Evolutionary conservation across 2,797 vertebrate species (phyloP), one percentile per base, ranked within the genome.

Genomic region (Telmatherina bonti): DNA sequence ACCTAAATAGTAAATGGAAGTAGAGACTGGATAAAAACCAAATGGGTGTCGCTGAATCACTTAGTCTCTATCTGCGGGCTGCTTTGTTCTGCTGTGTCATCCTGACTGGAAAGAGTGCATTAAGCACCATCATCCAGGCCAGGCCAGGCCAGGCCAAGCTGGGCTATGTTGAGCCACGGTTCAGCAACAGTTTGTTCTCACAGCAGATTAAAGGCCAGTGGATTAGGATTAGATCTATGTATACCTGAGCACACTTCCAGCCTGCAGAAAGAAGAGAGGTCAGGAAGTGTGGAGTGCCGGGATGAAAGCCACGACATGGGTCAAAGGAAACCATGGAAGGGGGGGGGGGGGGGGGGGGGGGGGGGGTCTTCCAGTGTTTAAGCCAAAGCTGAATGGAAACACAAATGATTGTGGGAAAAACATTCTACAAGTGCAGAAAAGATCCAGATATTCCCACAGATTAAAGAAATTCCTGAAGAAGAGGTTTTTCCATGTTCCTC

Each of bases 191-290:
- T n/a, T 33, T 79, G 74, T 82, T 84, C 73, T 67, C 78, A 78
- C 72, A 67, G 41, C 70, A 66, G 84, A 90, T 88, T 89, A 86
- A 55, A 64, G 10, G 2, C 51, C 57, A 22, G 18, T 41, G 76
- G 80, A 87, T 88, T 87, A 82, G 74, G 85, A 86, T 89, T 82
- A 26, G 31, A 49, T 64, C 73, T 61, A 67, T 33, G 47, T 53
- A 20, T 54, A 66, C 72, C 74, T 62, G 59, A 41, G 45, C 16
- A 26, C 69, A 54, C 31, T 38, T 49, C 49, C 52, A 62, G 43
- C 15, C 29, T 68, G 13, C 41, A 7, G 45, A 55, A 54, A 62
- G 27, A 31, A 22, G 24, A 10, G 24, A 65, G 60, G 62, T 58
- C 76, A 82, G 78, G 72, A 83, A 76, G 62, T 22, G 54, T 63